phyloP scores from a whole-genome alignment of 2,797 vertebrate species.

The Vireo griseus region DNA sequence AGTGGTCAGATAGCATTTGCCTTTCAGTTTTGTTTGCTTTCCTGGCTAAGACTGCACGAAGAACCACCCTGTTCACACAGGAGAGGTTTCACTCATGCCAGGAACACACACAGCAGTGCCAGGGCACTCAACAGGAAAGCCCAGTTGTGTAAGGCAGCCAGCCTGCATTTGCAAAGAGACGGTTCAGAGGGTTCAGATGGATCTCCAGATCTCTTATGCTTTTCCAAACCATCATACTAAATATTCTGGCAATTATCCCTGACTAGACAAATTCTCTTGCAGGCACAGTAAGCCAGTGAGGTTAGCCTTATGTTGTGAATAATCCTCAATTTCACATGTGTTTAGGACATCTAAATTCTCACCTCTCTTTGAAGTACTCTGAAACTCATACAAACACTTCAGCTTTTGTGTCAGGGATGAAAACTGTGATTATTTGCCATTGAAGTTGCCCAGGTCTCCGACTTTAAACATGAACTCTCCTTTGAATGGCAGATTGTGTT shows the following conservation, averaged over 20 bases:
- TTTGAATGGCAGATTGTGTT: neutral
- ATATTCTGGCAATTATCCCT: neutral
- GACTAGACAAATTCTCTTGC: neutral
- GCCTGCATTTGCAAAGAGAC: neutral
- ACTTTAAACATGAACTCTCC: neutral
- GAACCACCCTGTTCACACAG: neutral
- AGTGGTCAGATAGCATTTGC: neutral
- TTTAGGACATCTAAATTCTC: neutral
- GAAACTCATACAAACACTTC: neutral
- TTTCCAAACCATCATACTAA: neutral
- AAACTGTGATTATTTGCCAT: neutral
- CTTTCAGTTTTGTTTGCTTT: conserved; percentile 21
- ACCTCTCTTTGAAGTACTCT: neutral
- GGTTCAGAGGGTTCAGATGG: neutral
- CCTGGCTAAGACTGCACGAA: neutral
- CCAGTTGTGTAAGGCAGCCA: neutral
- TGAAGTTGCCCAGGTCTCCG: neutral
- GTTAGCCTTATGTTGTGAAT: neutral
- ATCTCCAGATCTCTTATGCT: neutral
- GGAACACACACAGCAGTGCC: neutral
- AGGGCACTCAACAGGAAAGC: neutral
- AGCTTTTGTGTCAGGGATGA: neutral
- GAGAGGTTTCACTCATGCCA: neutral
- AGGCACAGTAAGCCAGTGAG: neutral
- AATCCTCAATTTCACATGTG: neutral